Evolutionary conservation across 2,113 vertebrate genomes (phyloP), one percentile per base, ranked within the genome.

Genomic region (Zapus hudsonius): DNA sequence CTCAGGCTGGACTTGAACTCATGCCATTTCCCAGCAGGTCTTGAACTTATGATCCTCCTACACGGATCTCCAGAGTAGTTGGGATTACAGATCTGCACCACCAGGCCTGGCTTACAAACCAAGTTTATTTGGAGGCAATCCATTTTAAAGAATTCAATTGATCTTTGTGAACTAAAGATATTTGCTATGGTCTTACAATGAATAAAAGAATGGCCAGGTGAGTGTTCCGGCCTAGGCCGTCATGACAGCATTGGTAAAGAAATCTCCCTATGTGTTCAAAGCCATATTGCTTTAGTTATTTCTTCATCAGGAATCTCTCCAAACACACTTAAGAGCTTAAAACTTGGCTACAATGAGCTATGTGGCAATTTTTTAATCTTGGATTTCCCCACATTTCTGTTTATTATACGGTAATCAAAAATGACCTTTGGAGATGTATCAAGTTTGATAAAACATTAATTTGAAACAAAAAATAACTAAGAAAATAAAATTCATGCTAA

Each of bases 371-470:
- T 87, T 82, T 85, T 66, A 59, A 79, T 89, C 40, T 40, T 96
- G 96, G 96, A 95, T 96, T 97, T 97, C 96, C 96, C 96, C 96
- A 80, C 85, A 97, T 96, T 95, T 97, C 94, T 96, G 95, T 94
- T 96, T 96, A 83, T 95, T 88, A 64, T 44, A 82, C 27, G 79
- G 64, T 57, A 92, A 87, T 84, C 83, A 95, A 89, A 84, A 86
- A 70, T 86, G 72, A 80, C 78, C 90, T 96, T 93, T 86, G 86
- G 86, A 96, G 96, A 87, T 61, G 55, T 23, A 83, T 64, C 64
- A 88, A 90, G 52, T 23, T 79, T 92, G 86, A 52, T 92, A 82
- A 94, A 66, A 76, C 27, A 36, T 92, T 90, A 73, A 95, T 84
- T 69, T 90, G 79, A 92, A 91, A 88, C 57, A 90, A 33, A 92